Base-by-base conservation (phyloP, 2,797 vertebrate species). In the Sebastes steindachneri region DNA sequence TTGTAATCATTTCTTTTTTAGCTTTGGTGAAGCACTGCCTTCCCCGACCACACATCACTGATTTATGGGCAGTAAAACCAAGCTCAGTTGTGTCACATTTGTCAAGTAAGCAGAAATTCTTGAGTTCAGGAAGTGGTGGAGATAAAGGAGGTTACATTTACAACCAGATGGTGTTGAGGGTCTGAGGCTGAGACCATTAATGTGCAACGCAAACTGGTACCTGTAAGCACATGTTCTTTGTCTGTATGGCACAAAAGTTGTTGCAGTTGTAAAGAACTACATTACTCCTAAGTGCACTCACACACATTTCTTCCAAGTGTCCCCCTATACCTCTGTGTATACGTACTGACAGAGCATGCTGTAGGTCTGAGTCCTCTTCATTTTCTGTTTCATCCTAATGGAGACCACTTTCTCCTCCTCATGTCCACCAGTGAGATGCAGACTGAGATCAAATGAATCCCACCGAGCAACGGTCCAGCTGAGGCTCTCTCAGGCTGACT, bases 331-430 rank as follows among this genome's bases (percentile, higher is more conserved):
- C 33, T 63, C 55, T 83, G 67, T 70, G 60, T 45, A 53, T 59
- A 19, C 35, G 41, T 26, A 53, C 33, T 68, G 25, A 53, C 26
- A 28, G 79, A 72, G 63, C 85, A 80, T 90, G 88, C 80, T 73
- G 72, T 71, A 77, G 75, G 74, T 51, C 60, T 55, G 63, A 82
- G 59, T 51, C 68, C 37, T 82, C 68, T 81, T 88, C 68, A 91
- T 93, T 89, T 91, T 67, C 76, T 85, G 26, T 77, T 68, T 65
- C 28, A 26, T 33, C 80, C 73, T 90, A 92, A 94, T 89, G 69
- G 71, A 84, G 28, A 65, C 17, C 21, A 58, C 65, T 76, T 78
- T 73, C 58, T 75, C 37, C 58, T 72, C 11, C 80, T 90, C 90
- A 93, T 87, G 85, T 84, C 70, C 83, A 75, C 68, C 64, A 70